Percentiles rank a stretch among this genome's conserved stretches.
phyloP scores from a whole-genome alignment of 1,140 invertebrate species.

The Drosophila insularis region DNA sequence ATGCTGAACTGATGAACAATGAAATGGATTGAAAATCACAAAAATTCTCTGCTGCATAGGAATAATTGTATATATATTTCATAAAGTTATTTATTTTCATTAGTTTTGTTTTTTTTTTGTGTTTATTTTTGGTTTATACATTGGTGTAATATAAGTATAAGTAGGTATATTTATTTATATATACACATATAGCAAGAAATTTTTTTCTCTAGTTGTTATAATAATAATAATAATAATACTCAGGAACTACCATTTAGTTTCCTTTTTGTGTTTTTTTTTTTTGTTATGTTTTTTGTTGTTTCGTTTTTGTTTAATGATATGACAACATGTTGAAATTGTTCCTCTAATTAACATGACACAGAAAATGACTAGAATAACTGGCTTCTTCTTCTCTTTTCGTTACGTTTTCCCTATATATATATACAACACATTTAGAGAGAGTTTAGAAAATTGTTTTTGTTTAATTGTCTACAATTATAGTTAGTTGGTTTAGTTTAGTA shows the following conservation, averaged over 20 bases:
- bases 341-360: slow-evolving; percentile 39
- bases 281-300: background rate
- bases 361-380: slow-evolving; percentile 32
- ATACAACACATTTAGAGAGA: slow-evolving; percentile 69
- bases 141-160: slow-evolving; percentile 14
- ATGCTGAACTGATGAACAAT: background rate
- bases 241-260: background rate
- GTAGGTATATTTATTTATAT: slow-evolving; percentile 29
- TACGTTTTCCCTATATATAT: slow-evolving; percentile 37
- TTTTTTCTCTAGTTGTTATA: slow-evolving; percentile 25
- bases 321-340: slow-evolving; percentile 33
- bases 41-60: slow-evolving; percentile 20
- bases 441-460: slow-evolving; percentile 40
- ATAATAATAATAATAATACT: slow-evolving; percentile 16
- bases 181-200: slow-evolving; percentile 51
- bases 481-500: slow-evolving; percentile 36
- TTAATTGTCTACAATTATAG: slow-evolving; percentile 50
- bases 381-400: slow-evolving; percentile 29
- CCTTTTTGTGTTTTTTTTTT: slow-evolving; percentile 5
- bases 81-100: slow-evolving; percentile 46
- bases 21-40: background rate
- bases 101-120: slow-evolving; percentile 20
- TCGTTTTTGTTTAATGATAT: slow-evolving; percentile 38
- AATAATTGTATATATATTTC: slow-evolving; percentile 38
- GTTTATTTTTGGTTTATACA: slow-evolving; percentile 45